A percentile compares a stretch with the other conserved stretches of the same genome.
phyloP scores from a whole-genome alignment of 2,888 invertebrate species.

The Drosophila nr. perissopoda region DNA sequence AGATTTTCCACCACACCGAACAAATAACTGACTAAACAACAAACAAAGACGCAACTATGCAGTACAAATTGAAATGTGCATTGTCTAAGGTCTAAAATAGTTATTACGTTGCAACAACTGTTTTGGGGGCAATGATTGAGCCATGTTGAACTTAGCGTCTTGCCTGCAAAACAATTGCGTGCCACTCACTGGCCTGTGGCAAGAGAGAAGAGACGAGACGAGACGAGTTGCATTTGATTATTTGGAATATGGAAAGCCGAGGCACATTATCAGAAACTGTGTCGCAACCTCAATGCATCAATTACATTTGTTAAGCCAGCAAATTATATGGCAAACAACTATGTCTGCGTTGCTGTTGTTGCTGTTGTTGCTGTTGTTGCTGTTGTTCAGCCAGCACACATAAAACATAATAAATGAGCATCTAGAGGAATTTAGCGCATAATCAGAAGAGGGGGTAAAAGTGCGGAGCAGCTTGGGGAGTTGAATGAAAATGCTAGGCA shows the following conservation, averaged over 20 bases:
- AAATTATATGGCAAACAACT: slow-evolving; percentile 63
- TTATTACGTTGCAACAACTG: slow-evolving; percentile 31
- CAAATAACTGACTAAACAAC: not conserved
- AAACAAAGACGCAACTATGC: not conserved
- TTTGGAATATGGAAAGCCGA: slow-evolving; percentile 51
- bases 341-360: slow-evolving; percentile 4
- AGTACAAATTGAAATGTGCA: slow-evolving; percentile 14
- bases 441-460: slow-evolving; percentile 43
- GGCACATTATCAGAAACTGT: slow-evolving; percentile 66
- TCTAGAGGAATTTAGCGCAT: slow-evolving; percentile 75
- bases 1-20: not conserved
- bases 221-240: slow-evolving; percentile 33
- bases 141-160: slow-evolving; percentile 12
- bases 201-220: not conserved
- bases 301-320: slow-evolving; percentile 67
- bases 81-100: slow-evolving; percentile 27
- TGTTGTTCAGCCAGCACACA: not conserved
- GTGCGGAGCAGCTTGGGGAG: slow-evolving; percentile 7
- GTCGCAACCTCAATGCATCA: slow-evolving; percentile 76
- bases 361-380: not conserved
- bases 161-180: slow-evolving; percentile 22
- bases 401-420: slow-evolving; percentile 72
- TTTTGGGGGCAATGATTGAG: slow-evolving; percentile 12
- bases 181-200: slow-evolving; percentile 21
- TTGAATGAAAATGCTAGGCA: slow-evolving; percentile 43